Evolutionary conservation across 2,113 vertebrate species (phyloP).

Genomic region (Oryzias woworae): DNA sequence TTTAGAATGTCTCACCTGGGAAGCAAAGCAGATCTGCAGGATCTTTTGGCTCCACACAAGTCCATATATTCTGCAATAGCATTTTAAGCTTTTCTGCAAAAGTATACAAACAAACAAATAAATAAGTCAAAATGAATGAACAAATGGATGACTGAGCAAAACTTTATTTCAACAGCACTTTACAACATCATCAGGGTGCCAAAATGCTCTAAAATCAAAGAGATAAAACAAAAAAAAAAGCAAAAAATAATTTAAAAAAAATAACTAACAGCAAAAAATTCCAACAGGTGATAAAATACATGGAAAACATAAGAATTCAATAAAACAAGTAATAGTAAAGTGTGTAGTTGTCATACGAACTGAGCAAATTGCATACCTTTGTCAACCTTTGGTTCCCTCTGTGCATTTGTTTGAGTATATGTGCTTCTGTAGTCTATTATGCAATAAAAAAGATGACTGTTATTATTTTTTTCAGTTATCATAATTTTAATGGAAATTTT

Average conservation of each 20-base stretch:
- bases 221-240: not conserved
- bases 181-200: too few species aligned
- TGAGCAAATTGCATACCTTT: constrained; percentile 79
- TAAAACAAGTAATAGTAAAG: not conserved
- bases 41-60: constrained; percentile 79
- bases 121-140: too few species aligned
- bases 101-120: not conserved
- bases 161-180: too few species aligned
- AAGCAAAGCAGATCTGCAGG: constrained; percentile 21
- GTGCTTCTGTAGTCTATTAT: constrained; percentile 78
- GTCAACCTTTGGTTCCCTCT: constrained; percentile 78
- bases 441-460: constrained; percentile 17
- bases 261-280: not conserved
- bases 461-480: not conserved
- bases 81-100: constrained; percentile 83
- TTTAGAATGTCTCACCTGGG: constrained; percentile 43
- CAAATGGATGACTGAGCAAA: too few species aligned
- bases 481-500: too few species aligned
- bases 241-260: not conserved
- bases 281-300: too few species aligned
- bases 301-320: too few species aligned
- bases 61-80: constrained; percentile 87
- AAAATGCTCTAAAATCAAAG: not conserved
- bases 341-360: not conserved
- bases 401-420: constrained; percentile 80